Base-by-base conservation (phyloP, 2,797 vertebrate species). In the Orientallactaga sibirica region DNA sequence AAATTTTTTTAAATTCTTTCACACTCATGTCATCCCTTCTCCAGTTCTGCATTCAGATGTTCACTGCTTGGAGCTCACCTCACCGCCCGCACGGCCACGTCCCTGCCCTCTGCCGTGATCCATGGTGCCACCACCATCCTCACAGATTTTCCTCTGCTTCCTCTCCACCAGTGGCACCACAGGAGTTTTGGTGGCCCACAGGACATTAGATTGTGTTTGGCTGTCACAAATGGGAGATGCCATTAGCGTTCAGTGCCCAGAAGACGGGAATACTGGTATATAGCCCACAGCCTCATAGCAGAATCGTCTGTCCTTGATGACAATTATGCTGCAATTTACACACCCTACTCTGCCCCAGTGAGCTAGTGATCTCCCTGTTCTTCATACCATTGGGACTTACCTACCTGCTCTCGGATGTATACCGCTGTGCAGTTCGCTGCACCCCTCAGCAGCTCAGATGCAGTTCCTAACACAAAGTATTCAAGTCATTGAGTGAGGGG, bases 21-120 rank as follows among this genome's bases (percentile, higher is more conserved):
- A 7, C 48, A 48, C 11, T 58, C 55, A 58, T 58, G 55, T 64
- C 19, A 68, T 4, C 41, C 1, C 78, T 20, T 0, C 67, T 52
- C 55, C 37, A 11, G 4, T 4, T 71, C 48, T 10, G 37, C 9
- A 16, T 5, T 33, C 18, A 1, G 5, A 25, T 2, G 5, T 6
- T 33, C 7, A 8, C 33, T 41, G 2, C 9, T 33, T 15, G 22
- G 6, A 29, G 11, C 71, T 22, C 1, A 24, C 3, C 2, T 71
- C 3, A 0, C 22, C 2, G 27, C 1, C 41, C 33, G 58, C 1
- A 0, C 18, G 5, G 71, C 24, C 0, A 1, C 8, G 0, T 11
- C 48, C 64, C 29, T 33, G 0, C 62, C 11, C 64, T 29, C 5
- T 0, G 0, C 29, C 27, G 1, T 0, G 10, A 43, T 27, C 83